Percentiles rank a stretch among this genome's conserved stretches.
phyloP scores from a whole-genome alignment of 2,888 invertebrate species.

The Catocala nupta region DNA sequence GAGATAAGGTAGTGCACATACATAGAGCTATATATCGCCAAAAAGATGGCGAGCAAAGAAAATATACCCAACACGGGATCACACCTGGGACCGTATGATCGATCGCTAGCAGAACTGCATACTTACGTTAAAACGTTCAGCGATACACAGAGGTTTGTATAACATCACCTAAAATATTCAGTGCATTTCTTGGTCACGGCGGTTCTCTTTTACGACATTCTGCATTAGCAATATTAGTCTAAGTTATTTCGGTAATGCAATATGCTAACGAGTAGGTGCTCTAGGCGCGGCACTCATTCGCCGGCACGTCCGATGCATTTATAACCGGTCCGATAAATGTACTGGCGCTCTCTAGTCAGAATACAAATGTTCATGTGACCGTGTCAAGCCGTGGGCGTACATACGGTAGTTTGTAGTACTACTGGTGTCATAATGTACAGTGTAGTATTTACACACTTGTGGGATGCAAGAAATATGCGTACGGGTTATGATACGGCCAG shows the following conservation, averaged over 20 bases:
- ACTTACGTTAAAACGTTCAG: too few species aligned
- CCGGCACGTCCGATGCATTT: slow-evolving; percentile 52
- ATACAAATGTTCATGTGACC: slow-evolving; percentile 29
- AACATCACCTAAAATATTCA: neutral
- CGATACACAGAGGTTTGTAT: too few species aligned
- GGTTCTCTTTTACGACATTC: neutral
- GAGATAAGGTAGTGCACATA: too few species aligned
- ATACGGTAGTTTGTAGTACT: slow-evolving; percentile 8
- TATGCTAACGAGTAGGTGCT: slow-evolving; percentile 20
- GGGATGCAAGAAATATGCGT: too few species aligned
- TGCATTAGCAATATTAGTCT: slow-evolving; percentile 21
- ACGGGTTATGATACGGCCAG: too few species aligned
- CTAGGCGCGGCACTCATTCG: slow-evolving; percentile 15
- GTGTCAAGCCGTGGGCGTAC: slow-evolving; percentile 10
- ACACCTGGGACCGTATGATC: too few species aligned
- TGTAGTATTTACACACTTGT: too few species aligned
- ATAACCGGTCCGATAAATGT: slow-evolving; percentile 45
- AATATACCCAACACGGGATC: too few species aligned
- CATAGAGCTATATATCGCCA: too few species aligned
- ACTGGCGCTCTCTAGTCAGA: slow-evolving; percentile 17
- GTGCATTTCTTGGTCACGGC: neutral
- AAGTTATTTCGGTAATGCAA: slow-evolving; percentile 31
- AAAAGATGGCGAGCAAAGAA: too few species aligned
- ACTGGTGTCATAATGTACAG: neutral
- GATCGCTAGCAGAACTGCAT: too few species aligned